Evolutionary conservation across 2,113 vertebrate species (phyloP).

Genomic region (Zosterops pallidus): DNA sequence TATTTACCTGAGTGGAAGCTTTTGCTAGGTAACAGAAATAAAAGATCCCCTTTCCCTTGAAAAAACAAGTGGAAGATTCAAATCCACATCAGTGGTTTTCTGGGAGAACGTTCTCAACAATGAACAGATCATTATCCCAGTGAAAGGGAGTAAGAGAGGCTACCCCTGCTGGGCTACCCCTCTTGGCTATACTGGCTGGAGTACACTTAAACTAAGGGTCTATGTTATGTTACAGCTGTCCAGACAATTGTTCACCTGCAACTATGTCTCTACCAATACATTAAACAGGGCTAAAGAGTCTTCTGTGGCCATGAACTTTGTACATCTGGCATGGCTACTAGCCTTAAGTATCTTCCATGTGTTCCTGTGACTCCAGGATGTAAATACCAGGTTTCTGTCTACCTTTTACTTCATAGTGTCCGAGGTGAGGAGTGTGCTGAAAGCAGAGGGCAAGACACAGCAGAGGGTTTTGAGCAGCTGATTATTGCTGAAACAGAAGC

Average conservation of each 20-base stretch:
- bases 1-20: neutral
- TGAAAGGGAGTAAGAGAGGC: neutral
- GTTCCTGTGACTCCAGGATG: neutral
- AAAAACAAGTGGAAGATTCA: neutral
- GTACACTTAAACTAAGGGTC: neutral
- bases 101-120: neutral
- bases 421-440: fast-evolving
- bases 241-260: neutral
- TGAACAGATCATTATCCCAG: neutral
- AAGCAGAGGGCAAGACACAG: neutral
- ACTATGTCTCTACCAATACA: neutral
- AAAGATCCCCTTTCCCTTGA: neutral
- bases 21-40: neutral
- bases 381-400: neutral
- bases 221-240: neutral
- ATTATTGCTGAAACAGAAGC: neutral
- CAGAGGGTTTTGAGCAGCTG: neutral
- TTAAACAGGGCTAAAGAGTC: neutral
- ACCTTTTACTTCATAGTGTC: neutral
- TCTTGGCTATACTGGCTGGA: neutral
- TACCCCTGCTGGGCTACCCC: neutral
- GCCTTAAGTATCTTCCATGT: neutral
- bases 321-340: neutral
- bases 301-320: neutral
- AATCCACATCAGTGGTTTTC: neutral